phyloP scores from a whole-genome alignment of 1,140 invertebrate species.

The Zaprionus taronus region DNA sequence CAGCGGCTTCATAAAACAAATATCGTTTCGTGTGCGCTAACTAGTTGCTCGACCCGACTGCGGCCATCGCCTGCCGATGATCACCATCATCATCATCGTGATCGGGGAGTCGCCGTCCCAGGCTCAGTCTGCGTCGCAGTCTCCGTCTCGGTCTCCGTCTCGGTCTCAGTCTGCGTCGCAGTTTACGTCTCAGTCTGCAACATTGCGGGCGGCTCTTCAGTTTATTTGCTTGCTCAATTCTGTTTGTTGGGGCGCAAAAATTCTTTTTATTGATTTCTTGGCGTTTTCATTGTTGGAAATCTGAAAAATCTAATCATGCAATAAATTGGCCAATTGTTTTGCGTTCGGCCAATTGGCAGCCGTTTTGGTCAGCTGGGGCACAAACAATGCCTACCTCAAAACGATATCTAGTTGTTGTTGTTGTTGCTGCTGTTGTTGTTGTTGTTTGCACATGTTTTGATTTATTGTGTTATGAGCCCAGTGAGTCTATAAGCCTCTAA shows the following conservation, averaged over 20 bases:
- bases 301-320: constrained; percentile 78
- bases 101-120: background rate
- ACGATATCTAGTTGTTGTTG: background rate
- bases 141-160: background rate
- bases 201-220: constrained; percentile 22
- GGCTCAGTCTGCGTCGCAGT: background rate
- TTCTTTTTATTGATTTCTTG: constrained; percentile 71
- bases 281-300: constrained; percentile 44
- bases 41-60: constrained; percentile 53
- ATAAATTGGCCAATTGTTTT: constrained; percentile 83
- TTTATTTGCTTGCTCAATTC: constrained; percentile 73
- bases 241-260: constrained; percentile 53
- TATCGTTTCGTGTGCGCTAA: constrained; percentile 75
- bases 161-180: background rate
- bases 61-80: constrained; percentile 31
- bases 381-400: constrained; percentile 42
- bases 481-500: constrained; percentile 34
- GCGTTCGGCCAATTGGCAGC: constrained; percentile 33
- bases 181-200: background rate
- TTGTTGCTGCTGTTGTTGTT: constrained; percentile 9
- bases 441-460: constrained; percentile 55
- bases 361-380: constrained; percentile 30
- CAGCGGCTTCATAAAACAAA: constrained; percentile 77
- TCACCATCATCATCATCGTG: constrained; percentile 40
- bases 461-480: constrained; percentile 44